phyloP scores from a whole-genome alignment of 1,140 invertebrate genomes.

The Caenorhabditis brenneri region DNA sequence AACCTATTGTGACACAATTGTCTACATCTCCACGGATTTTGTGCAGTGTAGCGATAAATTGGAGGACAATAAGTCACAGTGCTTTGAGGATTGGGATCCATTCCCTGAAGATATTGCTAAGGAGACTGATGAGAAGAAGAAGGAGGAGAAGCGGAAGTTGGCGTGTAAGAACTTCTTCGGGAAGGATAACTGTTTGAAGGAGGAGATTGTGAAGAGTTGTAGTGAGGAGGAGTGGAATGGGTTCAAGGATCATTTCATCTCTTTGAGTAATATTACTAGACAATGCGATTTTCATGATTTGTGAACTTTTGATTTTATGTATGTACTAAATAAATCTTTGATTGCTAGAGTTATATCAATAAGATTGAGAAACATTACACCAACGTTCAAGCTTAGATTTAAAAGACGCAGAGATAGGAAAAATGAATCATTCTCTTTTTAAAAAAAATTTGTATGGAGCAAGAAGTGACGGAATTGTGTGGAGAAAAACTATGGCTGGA shows the following conservation, averaged over 20 bases:
- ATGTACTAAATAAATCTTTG: too few relatives aligned
- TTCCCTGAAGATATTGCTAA: not conserved
- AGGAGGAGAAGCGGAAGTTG: not conserved
- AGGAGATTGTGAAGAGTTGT: not conserved
- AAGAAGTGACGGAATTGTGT: too few relatives aligned
- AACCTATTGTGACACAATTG: not conserved
- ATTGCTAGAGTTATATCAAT: too few relatives aligned
- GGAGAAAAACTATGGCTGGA: too few relatives aligned
- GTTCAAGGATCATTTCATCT: slow-evolving; percentile 12
- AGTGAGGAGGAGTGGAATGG: not conserved
- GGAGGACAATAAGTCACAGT: not conserved
- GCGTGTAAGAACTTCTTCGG: not conserved
- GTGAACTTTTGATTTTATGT: not conserved
- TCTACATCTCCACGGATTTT: not conserved
- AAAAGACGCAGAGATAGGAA: too few relatives aligned
- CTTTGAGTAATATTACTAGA: not conserved
- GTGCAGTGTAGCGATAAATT: slow-evolving; percentile 12
- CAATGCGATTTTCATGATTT: not conserved
- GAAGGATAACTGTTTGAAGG: slow-evolving; percentile 10
- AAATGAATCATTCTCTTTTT: too few relatives aligned
- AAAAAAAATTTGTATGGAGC: too few relatives aligned
- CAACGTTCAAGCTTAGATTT: too few relatives aligned
- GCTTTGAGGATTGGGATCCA: not conserved
- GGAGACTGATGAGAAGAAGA: not conserved
- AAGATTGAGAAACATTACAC: too few relatives aligned